Evolutionary conservation across 2,888 invertebrate species (phyloP).

Genomic region (Villa cingulata): DNA sequence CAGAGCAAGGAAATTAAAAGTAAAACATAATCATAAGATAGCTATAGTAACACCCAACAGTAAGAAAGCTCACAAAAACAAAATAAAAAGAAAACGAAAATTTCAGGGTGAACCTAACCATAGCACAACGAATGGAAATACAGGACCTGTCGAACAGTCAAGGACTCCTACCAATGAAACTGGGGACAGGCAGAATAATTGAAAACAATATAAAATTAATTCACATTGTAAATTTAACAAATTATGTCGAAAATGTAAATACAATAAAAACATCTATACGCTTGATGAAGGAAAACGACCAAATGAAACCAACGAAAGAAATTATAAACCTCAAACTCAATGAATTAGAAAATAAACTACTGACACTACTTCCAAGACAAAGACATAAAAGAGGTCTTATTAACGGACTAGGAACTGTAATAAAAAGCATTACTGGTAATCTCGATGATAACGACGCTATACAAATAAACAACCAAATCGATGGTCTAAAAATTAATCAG

Average conservation of each 20-base stretch:
- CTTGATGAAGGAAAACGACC: neutral
- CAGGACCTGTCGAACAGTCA: neutral
- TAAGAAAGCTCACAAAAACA: neutral
- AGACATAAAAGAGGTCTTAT: no score
- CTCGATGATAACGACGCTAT: neutral
- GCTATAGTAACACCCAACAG: neutral
- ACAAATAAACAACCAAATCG: neutral
- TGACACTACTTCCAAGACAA: no score
- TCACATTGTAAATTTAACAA: slow-evolving; percentile 5
- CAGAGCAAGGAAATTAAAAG: neutral
- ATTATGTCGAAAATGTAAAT: slow-evolving; percentile 1
- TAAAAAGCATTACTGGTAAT: slow-evolving; percentile 3
- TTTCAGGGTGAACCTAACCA: neutral
- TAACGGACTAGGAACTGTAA: neutral
- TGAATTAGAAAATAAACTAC: slow-evolving; percentile 2
- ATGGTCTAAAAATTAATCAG: slow-evolving; percentile 3
- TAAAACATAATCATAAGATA: neutral
- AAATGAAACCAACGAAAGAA: neutral
- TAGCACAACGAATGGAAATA: neutral
- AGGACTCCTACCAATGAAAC: neutral
- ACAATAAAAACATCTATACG: neutral
- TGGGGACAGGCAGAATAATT: slow-evolving; percentile 2
- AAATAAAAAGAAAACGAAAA: neutral
- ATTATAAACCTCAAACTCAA: neutral
- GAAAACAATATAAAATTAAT: neutral